These are phyloP conservation scores for Columba janthina DNA, from an alignment of 2,113 vertebrate genomes.

Conservation along the genomic window DNA sequence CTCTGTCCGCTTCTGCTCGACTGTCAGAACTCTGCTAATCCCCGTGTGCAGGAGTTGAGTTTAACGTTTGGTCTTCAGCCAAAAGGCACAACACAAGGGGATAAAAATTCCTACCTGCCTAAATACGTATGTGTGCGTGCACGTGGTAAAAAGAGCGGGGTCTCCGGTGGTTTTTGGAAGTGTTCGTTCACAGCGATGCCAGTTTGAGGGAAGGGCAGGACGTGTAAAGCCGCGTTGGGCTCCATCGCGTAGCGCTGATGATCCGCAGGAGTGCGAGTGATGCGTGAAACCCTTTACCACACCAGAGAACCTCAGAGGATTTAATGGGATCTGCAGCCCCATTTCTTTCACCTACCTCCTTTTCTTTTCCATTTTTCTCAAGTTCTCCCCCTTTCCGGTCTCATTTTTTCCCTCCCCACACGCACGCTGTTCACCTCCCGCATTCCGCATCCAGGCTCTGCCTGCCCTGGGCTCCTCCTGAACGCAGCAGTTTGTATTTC, in stretches of 20 bases:
- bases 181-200: rapidly evolving
- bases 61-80: background rate
- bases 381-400: background rate
- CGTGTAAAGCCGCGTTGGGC: background rate
- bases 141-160: rapidly evolving
- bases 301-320: rapidly evolving
- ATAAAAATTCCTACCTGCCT: background rate
- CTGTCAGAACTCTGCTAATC: background rate
- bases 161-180: too few relatives aligned
- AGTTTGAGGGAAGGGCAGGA: background rate
- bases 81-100: background rate
- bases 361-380: background rate
- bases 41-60: background rate
- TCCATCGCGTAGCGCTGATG: rapidly evolving
- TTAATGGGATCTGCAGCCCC: background rate
- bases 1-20: background rate
- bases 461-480: background rate
- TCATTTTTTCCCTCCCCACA: background rate
- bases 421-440: background rate
- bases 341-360: background rate
- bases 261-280: background rate
- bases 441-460: background rate
- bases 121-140: rapidly evolving
- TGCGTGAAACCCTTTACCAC: background rate
- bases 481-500: background rate